Evolutionary conservation across 2,888 invertebrate genomes (phyloP), one percentile per base, ranked within the genome.

Genomic region (Notocelia uddmanniana): DNA sequence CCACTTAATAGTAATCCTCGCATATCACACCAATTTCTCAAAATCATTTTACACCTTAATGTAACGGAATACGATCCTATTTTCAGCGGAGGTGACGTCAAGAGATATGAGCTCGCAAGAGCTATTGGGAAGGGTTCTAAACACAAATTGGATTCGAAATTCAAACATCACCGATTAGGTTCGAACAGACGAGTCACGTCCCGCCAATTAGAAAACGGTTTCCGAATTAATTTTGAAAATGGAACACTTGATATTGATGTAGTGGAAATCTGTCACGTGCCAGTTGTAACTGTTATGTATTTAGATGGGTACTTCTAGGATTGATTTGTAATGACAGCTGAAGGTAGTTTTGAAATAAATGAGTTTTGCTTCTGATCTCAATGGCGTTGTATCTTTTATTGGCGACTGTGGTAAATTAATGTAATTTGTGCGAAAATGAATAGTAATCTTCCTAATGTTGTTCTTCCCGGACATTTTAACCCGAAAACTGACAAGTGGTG

Each of bases 231-330:
- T 92, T 92, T 87, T 89, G 92, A 93, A 92, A 92, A 89, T 86
- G 54, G 91, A 91, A 89, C 91, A 89, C 92, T 93, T 91, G 89
- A 92, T 89, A 90, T 91, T 93, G 93, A 93, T 91, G 89, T 91
- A 93, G 91, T 91, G 91, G 88, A 85, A 63, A 85, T 83, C 85
- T 89, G 91, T 90, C 91, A 86, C 84, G 82, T 83, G 82, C 77
- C 79, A 74, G 76, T 76, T 74, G 75, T 74, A n/a, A n/a, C n/a
- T n/a, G n/a, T n/a, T n/a, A n/a, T n/a, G n/a, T n/a, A n/a, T n/a
- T n/a, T n/a, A n/a, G n/a, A n/a, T n/a, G n/a, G n/a, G n/a, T n/a
- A n/a, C n/a, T n/a, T n/a, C n/a, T n/a, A n/a, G n/a, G n/a, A n/a
- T n/a, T n/a, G n/a, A n/a, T n/a, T n/a, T n/a, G n/a, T n/a, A n/a